Evolutionary conservation across 2,797 vertebrate species (phyloP).

Genomic region (Tarsius wallacei): DNA sequence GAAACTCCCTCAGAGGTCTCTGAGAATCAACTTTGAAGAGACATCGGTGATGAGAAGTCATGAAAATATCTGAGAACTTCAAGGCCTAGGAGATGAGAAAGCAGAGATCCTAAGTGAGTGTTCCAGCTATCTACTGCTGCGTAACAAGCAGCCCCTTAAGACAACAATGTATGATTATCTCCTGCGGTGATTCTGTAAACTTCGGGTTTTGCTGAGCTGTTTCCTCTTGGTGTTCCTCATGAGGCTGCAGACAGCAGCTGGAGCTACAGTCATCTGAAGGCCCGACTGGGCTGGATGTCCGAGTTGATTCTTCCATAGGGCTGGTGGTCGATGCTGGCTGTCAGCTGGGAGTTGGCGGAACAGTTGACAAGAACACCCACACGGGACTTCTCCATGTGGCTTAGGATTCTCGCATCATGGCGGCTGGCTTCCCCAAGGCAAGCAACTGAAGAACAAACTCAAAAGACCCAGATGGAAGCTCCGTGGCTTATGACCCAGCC

Average conservation of each 20-base stretch:
- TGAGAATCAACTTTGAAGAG: background rate
- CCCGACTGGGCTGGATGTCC: background rate
- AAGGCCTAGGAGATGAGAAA: background rate
- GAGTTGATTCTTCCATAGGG: background rate
- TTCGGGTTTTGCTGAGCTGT: background rate
- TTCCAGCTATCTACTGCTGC: background rate
- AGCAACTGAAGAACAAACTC: background rate
- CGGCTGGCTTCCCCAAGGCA: background rate
- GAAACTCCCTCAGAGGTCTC: background rate
- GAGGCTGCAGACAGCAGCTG: background rate
- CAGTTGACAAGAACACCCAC: background rate
- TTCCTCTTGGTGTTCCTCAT: background rate
- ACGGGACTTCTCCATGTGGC: background rate
- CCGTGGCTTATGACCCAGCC: background rate
- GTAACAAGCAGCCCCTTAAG: background rate
- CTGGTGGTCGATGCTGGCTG: background rate
- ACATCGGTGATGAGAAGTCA: background rate
- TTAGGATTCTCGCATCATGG: background rate
- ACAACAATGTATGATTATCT: background rate
- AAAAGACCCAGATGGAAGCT: background rate
- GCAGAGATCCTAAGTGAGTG: background rate
- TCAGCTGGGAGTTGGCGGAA: background rate
- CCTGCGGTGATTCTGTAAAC: background rate
- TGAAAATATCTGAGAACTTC: background rate
- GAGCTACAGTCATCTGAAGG: background rate